phyloP scores from a whole-genome alignment of 2,797 vertebrate genomes.

The Fratercula arctica region DNA sequence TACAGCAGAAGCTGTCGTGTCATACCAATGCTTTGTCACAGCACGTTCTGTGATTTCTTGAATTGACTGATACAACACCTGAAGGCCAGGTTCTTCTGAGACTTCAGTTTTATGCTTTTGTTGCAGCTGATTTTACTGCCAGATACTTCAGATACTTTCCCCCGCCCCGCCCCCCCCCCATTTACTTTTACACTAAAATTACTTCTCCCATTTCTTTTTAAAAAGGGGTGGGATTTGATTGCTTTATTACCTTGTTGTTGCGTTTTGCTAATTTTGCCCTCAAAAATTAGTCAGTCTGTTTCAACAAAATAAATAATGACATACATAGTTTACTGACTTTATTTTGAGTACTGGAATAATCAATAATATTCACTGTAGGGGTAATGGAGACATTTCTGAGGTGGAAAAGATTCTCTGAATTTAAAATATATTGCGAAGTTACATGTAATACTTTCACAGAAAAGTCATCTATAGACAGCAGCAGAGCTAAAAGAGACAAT shows the following conservation, averaged over 20 bases:
- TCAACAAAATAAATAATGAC: neutral
- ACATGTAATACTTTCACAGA: neutral
- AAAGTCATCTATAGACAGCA: neutral
- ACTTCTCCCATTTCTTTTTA: neutral
- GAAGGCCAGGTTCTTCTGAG: neutral
- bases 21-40: neutral
- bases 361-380: neutral
- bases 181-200: neutral
- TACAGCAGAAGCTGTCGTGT: neutral
- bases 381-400: neutral
- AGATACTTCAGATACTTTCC: neutral
- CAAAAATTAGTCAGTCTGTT: neutral
- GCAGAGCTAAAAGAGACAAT: neutral
- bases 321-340: neutral
- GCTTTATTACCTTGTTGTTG: neutral
- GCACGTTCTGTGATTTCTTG: neutral
- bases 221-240: neutral
- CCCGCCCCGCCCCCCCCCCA: fast-evolving
- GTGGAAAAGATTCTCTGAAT: neutral
- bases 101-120: neutral
- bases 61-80: neutral
- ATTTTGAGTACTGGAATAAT: neutral
- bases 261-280: neutral
- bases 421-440: neutral
- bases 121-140: neutral